phyloP scores from a whole-genome alignment of 1,140 invertebrate species.

The Cotesia chilonis region DNA sequence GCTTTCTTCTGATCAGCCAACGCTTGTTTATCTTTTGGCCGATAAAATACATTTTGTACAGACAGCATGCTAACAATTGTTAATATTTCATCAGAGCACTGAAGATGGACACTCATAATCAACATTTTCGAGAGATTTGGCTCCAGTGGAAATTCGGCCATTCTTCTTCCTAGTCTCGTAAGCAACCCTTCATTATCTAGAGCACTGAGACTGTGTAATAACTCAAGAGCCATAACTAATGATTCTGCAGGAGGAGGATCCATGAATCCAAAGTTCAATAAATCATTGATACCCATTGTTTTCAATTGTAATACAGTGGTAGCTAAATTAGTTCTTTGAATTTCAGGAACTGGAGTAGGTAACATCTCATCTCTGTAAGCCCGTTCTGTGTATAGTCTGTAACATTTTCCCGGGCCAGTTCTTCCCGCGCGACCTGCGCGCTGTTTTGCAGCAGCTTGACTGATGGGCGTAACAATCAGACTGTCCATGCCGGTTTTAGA shows the following conservation, averaged over 20 bases:
- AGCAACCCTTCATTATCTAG: constrained; percentile 96
- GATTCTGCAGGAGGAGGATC: constrained; percentile 98
- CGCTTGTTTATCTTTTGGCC: constrained; percentile 96
- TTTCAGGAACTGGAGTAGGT: constrained; percentile 98
- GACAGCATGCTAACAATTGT: constrained; percentile 99
- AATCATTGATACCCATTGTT: constrained; percentile 99
- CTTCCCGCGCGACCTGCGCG: constrained; percentile 94
- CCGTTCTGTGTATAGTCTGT: constrained; percentile 97
- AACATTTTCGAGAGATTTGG: constrained; percentile 99
- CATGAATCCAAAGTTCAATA: constrained; percentile 99
- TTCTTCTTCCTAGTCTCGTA: constrained; percentile 91
- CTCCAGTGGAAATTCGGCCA: constrained; percentile 99
- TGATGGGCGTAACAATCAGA: constrained; percentile 98
- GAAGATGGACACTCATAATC: constrained; percentile 98
- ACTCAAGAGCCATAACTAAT: constrained; percentile 96
- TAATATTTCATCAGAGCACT: constrained; percentile 97
- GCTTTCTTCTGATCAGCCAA: constrained; percentile 98
- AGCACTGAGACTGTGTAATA: constrained; percentile 95
- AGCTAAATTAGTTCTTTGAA: constrained; percentile 97
- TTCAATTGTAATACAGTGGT: constrained; percentile 95
- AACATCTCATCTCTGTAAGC: constrained; percentile 99
- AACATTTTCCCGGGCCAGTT: constrained; percentile 97
- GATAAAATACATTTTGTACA: constrained; percentile 98
- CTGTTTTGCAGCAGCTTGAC: constrained; percentile 96
- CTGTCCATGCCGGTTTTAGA: constrained; percentile 99